Conservation (phyloP, 2,113 vertebrate genomes). For the Spilogale gracilis region DNA sequence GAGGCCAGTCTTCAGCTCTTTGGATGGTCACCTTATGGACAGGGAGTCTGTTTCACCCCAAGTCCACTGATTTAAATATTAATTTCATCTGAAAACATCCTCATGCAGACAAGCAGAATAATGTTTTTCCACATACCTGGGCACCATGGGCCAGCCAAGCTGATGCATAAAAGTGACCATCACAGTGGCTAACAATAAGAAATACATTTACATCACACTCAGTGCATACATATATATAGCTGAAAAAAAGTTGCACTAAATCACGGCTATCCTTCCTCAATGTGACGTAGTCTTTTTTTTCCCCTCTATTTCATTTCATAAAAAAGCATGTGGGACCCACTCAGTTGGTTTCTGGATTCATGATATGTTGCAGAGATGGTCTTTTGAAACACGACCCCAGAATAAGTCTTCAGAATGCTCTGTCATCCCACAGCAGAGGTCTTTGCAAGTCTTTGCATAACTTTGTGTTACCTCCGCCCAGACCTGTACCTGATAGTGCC, state of each 20-base stretch:
- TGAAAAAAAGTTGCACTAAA: not conserved
- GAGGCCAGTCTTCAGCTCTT: not conserved
- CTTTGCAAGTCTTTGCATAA: not conserved
- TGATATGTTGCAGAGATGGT: not conserved
- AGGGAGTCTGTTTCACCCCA: not conserved
- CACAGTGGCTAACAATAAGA: not conserved
- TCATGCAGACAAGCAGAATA: not conserved
- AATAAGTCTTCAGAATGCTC: not conserved
- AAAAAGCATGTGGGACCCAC: not conserved
- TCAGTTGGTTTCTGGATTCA: not conserved
- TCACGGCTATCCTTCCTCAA: not conserved
- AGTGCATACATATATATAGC: not conserved
- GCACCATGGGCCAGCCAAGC: not conserved
- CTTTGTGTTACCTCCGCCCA: not conserved
- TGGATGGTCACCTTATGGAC: not conserved
- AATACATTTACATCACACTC: not conserved
- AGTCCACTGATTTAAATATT: not conserved
- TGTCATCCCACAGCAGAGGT: not conserved
- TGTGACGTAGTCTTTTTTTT: not conserved
- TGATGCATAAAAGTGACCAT: not conserved
- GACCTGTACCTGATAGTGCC: not conserved
- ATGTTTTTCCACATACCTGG: not conserved
- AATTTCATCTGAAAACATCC: not conserved
- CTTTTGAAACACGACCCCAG: not conserved
- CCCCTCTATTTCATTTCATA: slow-evolving; percentile 25